Conservation (phyloP, 2,797 vertebrate species). For the Phoxinus dragarum region DNA sequence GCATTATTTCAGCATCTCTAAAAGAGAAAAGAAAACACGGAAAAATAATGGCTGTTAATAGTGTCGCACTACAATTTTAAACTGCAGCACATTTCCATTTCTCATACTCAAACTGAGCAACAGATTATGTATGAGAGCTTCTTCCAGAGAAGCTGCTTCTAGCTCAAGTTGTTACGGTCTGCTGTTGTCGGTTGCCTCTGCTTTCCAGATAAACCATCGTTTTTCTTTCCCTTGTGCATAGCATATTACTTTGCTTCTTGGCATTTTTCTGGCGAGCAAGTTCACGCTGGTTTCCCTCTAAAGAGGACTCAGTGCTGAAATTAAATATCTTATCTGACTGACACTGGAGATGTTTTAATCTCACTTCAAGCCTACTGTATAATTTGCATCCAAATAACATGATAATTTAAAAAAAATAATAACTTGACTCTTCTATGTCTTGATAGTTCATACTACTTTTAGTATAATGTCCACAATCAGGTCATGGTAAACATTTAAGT, state of each 20-base stretch:
- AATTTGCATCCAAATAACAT: neutral
- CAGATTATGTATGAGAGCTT: too few relatives aligned
- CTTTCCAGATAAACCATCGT: constrained; percentile 90
- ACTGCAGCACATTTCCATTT: neutral
- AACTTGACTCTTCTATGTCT: neutral
- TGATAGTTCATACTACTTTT: neutral
- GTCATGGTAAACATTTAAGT: neutral
- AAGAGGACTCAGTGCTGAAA: neutral
- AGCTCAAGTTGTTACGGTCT: neutral
- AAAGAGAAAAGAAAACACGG: constrained; percentile 14
- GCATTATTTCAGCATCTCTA: constrained; percentile 95
- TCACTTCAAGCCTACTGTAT: neutral
- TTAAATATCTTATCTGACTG: neutral
- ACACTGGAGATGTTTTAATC: neutral
- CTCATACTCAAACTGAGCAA: neutral
- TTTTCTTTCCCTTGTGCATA: constrained; percentile 81
- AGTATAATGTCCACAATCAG: neutral
- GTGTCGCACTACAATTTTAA: neutral
- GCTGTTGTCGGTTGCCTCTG: constrained; percentile 78
- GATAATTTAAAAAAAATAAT: too few relatives aligned
- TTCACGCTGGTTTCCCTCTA: constrained; percentile 94
- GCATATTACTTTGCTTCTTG: constrained; percentile 82
- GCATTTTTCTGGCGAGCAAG: constrained; percentile 89
- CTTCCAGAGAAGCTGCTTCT: neutral
- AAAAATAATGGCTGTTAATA: neutral